Base-by-base conservation (phyloP, 2,888 invertebrate species). In the Nowickia ferox region DNA sequence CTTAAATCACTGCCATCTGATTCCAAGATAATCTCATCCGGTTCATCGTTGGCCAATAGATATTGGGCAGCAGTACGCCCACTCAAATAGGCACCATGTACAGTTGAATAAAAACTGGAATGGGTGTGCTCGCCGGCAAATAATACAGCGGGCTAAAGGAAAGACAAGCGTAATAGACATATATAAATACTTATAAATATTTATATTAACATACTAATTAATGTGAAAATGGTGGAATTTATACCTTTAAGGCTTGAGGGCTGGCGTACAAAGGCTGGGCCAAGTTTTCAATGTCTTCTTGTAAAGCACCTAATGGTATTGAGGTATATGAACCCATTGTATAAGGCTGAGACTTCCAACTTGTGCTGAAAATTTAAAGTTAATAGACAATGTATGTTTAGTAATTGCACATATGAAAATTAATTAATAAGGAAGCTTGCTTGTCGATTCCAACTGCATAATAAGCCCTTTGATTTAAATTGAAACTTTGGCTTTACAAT, bases 71-170 rank as follows among this genome's bases (percentile, higher is more conserved):
- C 97, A 19, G 95, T 95, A 89, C 97, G 95, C 1, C 98, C 98
- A 66, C 97, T 97, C 76, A 98, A 93, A 91, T 97, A 97, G 51
- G 98, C 98, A 66, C 98, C 98, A 92, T 98, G 98, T 48, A 97
- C 98, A 2, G 98, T 98, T 68, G 98, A 98, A 93, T 98, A 98
- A 93, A 97, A 98, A 92, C 95, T 96, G 91, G 96, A 96, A 94
- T 98, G 98, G 59, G 98, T 98, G 90, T 98, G 98, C 94, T 98
- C 98, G 84, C 98, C 98, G 89, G 98, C 98, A 94, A 98, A 98
- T 90, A 97, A 93, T 89, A 98, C 93, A 51, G 95, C 95, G 88
- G 97, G 97, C 97, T 97, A 92, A 87, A 94, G 94, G 88, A 80
- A 30, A 5, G 30, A 30, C 6, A 6, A 30, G 30, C 30, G 6